These are phyloP conservation scores for Gonioctena quinquepunctata DNA, from an alignment of 1,140 invertebrate genomes.

Conservation along the genomic window DNA sequence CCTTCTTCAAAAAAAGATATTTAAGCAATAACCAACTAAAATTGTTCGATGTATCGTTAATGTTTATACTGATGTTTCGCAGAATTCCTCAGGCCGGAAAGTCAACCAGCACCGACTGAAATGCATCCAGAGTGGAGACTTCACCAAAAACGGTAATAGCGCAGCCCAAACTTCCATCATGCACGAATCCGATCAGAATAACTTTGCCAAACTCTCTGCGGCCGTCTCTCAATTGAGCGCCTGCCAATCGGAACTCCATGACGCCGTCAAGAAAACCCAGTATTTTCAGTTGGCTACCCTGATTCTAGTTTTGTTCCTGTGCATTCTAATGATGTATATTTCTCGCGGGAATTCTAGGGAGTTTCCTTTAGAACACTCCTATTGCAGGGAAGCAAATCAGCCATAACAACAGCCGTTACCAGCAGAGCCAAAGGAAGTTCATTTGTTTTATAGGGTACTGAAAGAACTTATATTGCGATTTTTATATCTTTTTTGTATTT, in stretches of 20 bases:
- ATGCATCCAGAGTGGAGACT: slow-evolving; percentile 52
- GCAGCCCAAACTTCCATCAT: neutral
- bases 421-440: slow-evolving; percentile 28
- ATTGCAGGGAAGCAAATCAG: slow-evolving; percentile 19
- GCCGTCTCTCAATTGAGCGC: slow-evolving; percentile 33
- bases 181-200: slow-evolving; percentile 26
- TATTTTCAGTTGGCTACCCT: slow-evolving; percentile 36
- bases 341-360: slow-evolving; percentile 13
- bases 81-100: slow-evolving; percentile 47
- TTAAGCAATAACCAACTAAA: neutral
- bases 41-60: neutral
- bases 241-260: slow-evolving; percentile 37
- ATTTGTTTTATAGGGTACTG: slow-evolving; percentile 27
- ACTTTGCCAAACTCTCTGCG: slow-evolving; percentile 25
- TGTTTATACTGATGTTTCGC: slow-evolving; percentile 25
- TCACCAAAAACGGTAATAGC: slow-evolving; percentile 41
- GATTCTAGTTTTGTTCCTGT: slow-evolving; percentile 34
- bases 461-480: slow-evolving; percentile 22
- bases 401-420: slow-evolving; percentile 37
- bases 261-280: slow-evolving; percentile 34
- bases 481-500: slow-evolving; percentile 28
- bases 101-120: slow-evolving; percentile 58
- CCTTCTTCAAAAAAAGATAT: neutral
- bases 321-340: slow-evolving; percentile 28
- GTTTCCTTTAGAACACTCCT: neutral